Evolutionary conservation across 2,888 invertebrate species (phyloP).

Genomic region (Ochropleura leucogaster): DNA sequence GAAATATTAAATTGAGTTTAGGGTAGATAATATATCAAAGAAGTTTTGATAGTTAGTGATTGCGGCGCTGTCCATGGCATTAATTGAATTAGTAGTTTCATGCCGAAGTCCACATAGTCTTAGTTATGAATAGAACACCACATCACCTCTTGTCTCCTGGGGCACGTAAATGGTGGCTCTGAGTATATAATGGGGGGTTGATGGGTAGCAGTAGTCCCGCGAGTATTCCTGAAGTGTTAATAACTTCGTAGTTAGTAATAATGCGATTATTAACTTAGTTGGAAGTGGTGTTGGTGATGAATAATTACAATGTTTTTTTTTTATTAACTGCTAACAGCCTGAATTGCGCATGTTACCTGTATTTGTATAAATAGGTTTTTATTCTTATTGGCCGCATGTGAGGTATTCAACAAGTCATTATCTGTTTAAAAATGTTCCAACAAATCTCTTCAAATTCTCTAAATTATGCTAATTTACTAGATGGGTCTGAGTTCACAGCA

Average conservation of each 20-base stretch:
- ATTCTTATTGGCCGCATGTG: background rate
- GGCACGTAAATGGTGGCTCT: conserved; percentile 43
- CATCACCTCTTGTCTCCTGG: conserved; percentile 44
- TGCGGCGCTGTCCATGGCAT: conserved; percentile 17
- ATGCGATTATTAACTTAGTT: conserved; percentile 34
- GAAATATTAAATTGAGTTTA: conserved; percentile 10
- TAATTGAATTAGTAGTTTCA: conserved; percentile 57
- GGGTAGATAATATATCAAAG: conserved; percentile 27
- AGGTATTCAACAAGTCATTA: background rate
- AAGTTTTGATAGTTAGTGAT: conserved; percentile 36
- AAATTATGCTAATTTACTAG: background rate
- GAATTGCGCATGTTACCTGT: too few relatives aligned
- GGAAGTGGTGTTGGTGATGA: background rate
- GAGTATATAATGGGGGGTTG: conserved; percentile 31
- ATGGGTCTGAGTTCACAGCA: background rate
- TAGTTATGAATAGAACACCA: conserved; percentile 42
- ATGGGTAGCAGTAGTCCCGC: conserved; percentile 16
- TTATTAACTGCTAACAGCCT: background rate
- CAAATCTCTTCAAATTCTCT: background rate
- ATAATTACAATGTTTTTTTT: background rate
- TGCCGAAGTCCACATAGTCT: conserved; percentile 12
- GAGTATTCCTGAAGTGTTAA: conserved; percentile 30
- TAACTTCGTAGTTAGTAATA: conserved; percentile 4
- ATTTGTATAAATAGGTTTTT: background rate
- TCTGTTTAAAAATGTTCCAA: background rate